phyloP scores from a whole-genome alignment of 2,888 invertebrate species.

The Pomacea canaliculata region DNA sequence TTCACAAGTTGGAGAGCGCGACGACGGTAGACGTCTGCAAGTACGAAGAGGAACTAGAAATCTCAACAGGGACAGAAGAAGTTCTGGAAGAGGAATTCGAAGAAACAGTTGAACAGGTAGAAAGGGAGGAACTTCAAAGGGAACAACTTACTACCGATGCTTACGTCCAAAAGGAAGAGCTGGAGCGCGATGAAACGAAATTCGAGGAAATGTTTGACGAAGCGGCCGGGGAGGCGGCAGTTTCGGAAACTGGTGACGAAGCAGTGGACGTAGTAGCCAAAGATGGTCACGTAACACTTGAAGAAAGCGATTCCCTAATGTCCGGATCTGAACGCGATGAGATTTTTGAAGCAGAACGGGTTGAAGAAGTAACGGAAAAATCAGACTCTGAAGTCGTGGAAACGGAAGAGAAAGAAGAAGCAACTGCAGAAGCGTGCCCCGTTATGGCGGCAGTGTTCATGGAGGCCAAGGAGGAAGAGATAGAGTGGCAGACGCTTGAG shows the following conservation, averaged over 20 bases:
- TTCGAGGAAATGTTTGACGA: background rate
- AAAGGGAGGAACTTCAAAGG: background rate
- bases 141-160: background rate
- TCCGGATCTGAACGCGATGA: too few species aligned
- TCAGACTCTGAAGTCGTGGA: conserved; percentile 9
- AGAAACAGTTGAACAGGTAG: conserved; percentile 13
- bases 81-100: conserved; percentile 10
- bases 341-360: background rate
- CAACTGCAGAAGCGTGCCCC: background rate
- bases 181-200: conserved; percentile 3
- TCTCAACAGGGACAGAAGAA: conserved; percentile 9
- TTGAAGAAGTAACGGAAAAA: conserved; percentile 3
- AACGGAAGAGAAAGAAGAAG: conserved; percentile 3
- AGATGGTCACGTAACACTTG: background rate
- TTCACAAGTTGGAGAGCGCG: conserved; percentile 4
- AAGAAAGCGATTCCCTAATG: background rate
- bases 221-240: background rate
- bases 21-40: background rate
- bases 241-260: too few species aligned
- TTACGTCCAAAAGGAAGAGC: background rate
- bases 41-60: too few species aligned
- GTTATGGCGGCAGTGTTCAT: background rate
- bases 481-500: background rate
- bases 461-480: conserved; percentile 5
- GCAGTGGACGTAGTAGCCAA: too few species aligned